phyloP scores from a whole-genome alignment of 2,113 vertebrate species.

The Alces alces region DNA sequence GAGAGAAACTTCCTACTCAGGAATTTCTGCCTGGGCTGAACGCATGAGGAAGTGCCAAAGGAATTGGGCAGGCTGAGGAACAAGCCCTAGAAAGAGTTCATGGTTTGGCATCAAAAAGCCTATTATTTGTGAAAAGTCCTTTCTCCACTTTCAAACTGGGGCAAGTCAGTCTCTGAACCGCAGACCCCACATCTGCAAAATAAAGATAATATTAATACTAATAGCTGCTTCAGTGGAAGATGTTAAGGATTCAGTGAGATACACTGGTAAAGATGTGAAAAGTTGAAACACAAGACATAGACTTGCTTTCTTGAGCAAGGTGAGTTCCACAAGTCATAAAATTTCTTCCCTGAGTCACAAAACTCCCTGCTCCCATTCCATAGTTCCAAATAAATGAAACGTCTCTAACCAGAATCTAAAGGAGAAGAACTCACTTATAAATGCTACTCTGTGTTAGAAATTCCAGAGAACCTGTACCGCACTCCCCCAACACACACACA shows the following conservation, averaged over 20 bases:
- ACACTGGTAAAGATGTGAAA: not conserved
- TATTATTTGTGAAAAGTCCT: not conserved
- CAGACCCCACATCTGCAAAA: not conserved
- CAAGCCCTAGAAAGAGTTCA: not conserved
- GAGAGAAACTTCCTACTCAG: not conserved
- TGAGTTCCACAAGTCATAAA: not conserved
- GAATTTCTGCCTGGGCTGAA: not conserved
- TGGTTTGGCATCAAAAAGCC: not conserved
- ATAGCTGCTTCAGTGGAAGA: not conserved
- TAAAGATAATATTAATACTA: not conserved
- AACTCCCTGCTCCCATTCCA: not conserved
- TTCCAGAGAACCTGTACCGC: not conserved
- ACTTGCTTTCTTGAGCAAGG: not conserved
- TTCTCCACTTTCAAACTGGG: not conserved
- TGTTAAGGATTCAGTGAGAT: not conserved
- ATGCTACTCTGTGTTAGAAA: not conserved
- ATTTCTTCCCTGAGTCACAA: not conserved
- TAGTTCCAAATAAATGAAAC: not conserved
- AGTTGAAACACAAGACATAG: not conserved
- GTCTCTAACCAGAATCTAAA: not conserved
- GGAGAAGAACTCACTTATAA: not conserved
- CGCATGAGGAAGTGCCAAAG: not conserved
- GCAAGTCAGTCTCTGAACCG: not conserved
- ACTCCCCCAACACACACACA: accelerated
- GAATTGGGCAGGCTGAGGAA: not conserved